Conservation (phyloP, 2,113 vertebrate genomes). For the Centropus bengalensis region DNA sequence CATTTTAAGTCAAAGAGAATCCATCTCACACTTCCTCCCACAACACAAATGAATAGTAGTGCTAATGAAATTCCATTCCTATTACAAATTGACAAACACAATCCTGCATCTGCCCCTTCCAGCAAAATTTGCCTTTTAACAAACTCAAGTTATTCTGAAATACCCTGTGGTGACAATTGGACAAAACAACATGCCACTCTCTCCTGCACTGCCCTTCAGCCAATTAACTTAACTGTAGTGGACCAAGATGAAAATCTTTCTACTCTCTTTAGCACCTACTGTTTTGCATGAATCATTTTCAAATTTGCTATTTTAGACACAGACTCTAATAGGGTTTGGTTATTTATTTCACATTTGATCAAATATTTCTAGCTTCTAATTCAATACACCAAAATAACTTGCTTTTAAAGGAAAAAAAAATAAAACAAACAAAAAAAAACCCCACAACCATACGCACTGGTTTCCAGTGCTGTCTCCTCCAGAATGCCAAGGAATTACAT, state of each 20-base stretch:
- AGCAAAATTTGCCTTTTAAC: slow-evolving; percentile 49
- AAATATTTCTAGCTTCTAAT: neutral
- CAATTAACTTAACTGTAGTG: slow-evolving; percentile 1
- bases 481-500: neutral
- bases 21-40: slow-evolving; percentile 65
- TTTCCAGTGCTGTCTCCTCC: neutral
- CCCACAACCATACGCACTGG: neutral
- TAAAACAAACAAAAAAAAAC: neutral
- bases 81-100: slow-evolving; percentile 50
- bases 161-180: neutral
- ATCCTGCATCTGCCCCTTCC: slow-evolving; percentile 39
- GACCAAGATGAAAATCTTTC: neutral
- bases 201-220: neutral
- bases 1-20: slow-evolving; percentile 68
- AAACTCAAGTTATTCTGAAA: slow-evolving; percentile 26
- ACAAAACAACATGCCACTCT: neutral
- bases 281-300: neutral
- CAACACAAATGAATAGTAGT: slow-evolving; percentile 49
- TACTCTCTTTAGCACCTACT: neutral
- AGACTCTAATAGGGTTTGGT: neutral
- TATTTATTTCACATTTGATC: slow-evolving; percentile 7
- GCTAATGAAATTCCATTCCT: slow-evolving; percentile 57
- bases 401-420: neutral
- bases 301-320: neutral
- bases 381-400: slow-evolving; percentile 1